Conservation (phyloP, 2,888 invertebrate genomes). For the Heterodera filipjevi region DNA sequence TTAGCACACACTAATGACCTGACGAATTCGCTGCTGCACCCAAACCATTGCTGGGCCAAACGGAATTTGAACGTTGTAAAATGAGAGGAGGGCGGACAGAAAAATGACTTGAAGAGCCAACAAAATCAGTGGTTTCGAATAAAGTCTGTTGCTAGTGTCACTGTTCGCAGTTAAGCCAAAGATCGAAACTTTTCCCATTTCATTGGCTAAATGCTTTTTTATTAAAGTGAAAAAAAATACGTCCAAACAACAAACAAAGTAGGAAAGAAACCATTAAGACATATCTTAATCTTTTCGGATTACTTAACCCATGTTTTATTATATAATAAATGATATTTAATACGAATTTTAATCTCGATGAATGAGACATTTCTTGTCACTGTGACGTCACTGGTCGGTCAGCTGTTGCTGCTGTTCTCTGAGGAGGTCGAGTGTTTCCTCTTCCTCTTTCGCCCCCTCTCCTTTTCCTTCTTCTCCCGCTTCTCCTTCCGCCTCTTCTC, state of each 20-base stretch:
- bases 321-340: too few species aligned
- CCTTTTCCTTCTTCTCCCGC: not conserved
- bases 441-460: slow-evolving; percentile 5
- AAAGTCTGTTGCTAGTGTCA: slow-evolving; percentile 43
- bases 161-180: slow-evolving; percentile 33
- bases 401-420: not conserved
- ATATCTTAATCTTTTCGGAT: too few species aligned
- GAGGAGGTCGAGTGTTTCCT: slow-evolving; percentile 24
- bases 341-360: too few species aligned
- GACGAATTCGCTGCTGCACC: slow-evolving; percentile 44
- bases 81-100: slow-evolving; percentile 52
- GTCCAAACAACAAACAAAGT: too few species aligned
- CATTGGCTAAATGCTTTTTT: too few species aligned
- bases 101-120: slow-evolving; percentile 48
- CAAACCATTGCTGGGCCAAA: slow-evolving; percentile 39
- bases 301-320: too few species aligned
- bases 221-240: too few species aligned
- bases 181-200: not conserved
- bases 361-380: not conserved
- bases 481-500: not conserved
- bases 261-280: too few species aligned
- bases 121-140: slow-evolving; percentile 42
- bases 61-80: slow-evolving; percentile 52
- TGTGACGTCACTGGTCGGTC: not conserved
- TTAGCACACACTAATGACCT: slow-evolving; percentile 42